Percentiles rank a stretch among this genome's conserved stretches.
These are phyloP conservation scores for Cetoscarus ocellatus DNA, from an alignment of 2,797 vertebrate genomes.

Conservation along the genomic window DNA sequence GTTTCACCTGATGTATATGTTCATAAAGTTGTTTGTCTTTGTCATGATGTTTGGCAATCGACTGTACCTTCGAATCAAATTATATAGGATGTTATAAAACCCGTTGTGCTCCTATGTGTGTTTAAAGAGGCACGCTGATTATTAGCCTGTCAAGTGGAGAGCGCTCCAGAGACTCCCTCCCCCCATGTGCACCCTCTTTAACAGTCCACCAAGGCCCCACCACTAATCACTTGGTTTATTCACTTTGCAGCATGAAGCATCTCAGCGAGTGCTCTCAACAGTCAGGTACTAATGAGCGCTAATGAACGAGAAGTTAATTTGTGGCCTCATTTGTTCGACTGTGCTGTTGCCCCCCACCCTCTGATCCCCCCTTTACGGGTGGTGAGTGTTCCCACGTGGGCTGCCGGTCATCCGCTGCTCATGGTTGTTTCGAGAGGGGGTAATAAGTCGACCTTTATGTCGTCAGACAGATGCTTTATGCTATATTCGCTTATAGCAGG, in stretches of 20 bases:
- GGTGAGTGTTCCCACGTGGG: conserved; percentile 41
- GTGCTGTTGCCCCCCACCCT: conserved; percentile 35
- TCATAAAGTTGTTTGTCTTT: not conserved
- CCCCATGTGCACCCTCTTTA: conserved; percentile 26
- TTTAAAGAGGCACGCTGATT: conserved; percentile 32
- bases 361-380: conserved; percentile 5
- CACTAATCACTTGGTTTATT: conserved; percentile 66
- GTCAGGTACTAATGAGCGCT: conserved; percentile 71
- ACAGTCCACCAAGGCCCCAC: conserved; percentile 51
- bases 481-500: conserved; percentile 21
- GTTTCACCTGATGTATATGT: not conserved
- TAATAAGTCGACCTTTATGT: conserved; percentile 67
- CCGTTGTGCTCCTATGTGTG: not conserved
- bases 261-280: conserved; percentile 59
- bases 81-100: conserved; percentile 34
- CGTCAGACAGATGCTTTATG: conserved; percentile 50
- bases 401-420: conserved; percentile 36
- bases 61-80: conserved; percentile 17
- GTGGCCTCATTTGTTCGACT: conserved; percentile 59
- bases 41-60: not conserved
- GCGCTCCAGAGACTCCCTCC: conserved; percentile 32
- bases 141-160: conserved; percentile 46
- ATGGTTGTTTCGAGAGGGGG: conserved; percentile 31
- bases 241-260: conserved; percentile 49
- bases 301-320: conserved; percentile 73